Percentiles rank a stretch among this genome's conserved stretches.
These are phyloP conservation scores for Lota lota DNA, from an alignment of 2,113 vertebrate genomes.

Conservation along the genomic window DNA sequence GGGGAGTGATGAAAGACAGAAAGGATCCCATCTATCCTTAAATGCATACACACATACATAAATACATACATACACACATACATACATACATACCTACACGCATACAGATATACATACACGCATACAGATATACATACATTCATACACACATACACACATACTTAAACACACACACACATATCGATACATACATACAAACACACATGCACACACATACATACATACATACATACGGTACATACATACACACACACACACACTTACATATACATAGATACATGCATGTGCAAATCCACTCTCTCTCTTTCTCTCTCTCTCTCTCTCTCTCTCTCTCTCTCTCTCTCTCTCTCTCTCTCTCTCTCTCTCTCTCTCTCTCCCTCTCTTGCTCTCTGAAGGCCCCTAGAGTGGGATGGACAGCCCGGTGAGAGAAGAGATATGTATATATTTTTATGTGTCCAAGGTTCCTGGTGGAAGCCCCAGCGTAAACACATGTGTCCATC, in stretches of 20 bases:
- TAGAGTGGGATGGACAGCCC: slow-evolving; percentile 16
- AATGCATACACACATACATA: too few relatives aligned
- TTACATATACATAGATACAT: too few relatives aligned
- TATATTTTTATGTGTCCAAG: slow-evolving; percentile 43
- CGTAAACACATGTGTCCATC: slow-evolving; percentile 62
- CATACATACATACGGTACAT: background rate
- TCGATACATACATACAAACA: slow-evolving; percentile 3
- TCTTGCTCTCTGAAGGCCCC: background rate
- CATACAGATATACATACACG: too few relatives aligned
- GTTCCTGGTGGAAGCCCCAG: slow-evolving; percentile 47
- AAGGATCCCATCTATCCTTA: background rate
- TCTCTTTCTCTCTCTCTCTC: background rate
- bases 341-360: background rate
- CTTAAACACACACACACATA: slow-evolving; percentile 1
- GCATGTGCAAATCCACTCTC: background rate
- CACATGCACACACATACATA: slow-evolving; percentile 1
- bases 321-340: background rate
- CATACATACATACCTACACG: background rate
- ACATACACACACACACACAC: background rate
- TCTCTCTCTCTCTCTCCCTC: background rate
- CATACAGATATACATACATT: too few relatives aligned
- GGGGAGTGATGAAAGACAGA: slow-evolving; percentile 26
- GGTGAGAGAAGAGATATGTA: slow-evolving; percentile 35
- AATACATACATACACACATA: background rate
- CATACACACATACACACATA: background rate